Percentiles rank a stretch among this genome's conserved stretches.
Conservation (phyloP, 64 coral and sea anemone species). For the Hydrozoanthus tunicans region DNA sequence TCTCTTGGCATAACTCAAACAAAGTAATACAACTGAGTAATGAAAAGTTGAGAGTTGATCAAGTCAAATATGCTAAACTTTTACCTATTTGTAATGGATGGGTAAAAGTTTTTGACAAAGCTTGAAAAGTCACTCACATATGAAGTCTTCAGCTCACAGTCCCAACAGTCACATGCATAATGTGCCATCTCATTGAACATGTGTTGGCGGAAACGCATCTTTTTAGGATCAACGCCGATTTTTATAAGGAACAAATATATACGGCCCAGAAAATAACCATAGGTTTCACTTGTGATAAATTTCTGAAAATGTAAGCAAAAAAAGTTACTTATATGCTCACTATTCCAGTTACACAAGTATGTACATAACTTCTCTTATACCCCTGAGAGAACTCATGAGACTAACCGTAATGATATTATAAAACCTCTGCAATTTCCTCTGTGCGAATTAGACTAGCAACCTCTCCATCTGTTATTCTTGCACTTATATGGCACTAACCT, state of each 20-base stretch:
- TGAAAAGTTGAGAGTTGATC: too few species aligned
- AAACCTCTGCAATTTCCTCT: conserved; percentile 77
- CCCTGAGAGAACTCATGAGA: conserved; percentile 53
- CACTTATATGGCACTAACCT: not conserved
- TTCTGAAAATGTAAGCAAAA: conserved; percentile 62
- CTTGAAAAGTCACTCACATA: conserved; percentile 76
- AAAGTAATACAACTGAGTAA: too few species aligned
- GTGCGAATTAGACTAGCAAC: conserved; percentile 43
- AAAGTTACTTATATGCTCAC: not conserved
- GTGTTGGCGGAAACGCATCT: conserved; percentile 91
- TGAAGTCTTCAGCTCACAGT: conserved; percentile 92
- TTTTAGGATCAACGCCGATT: conserved; percentile 79
- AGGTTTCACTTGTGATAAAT: conserved; percentile 84
- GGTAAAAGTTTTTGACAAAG: not conserved
- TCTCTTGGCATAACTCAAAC: too few species aligned
- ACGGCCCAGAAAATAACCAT: conserved; percentile 95
- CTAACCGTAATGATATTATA: not conserved
- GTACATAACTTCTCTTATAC: conserved; percentile 17
- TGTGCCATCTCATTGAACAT: conserved; percentile 99
- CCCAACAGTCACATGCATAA: conserved; percentile 99
- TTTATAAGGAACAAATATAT: conserved; percentile 90
- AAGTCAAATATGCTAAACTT: too few species aligned
- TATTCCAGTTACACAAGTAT: not conserved
- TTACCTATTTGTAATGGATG: too few species aligned
- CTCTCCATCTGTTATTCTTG: conserved; percentile 35